Evolutionary conservation across 2,888 invertebrate genomes (phyloP), one percentile per base, ranked within the genome.

Genomic region (Meteorus colon): DNA sequence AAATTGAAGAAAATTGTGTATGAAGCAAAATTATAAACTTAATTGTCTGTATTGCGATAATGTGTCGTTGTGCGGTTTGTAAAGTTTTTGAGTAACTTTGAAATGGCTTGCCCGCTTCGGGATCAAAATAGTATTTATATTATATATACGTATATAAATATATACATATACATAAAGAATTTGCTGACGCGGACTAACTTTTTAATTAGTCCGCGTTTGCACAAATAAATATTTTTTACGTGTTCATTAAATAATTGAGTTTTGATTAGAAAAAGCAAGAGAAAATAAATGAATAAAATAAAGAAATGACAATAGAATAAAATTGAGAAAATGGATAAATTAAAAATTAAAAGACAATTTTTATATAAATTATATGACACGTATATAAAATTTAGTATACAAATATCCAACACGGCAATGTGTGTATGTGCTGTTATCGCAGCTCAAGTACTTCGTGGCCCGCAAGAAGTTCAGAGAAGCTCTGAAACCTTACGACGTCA

Each of bases 401-500:
- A 76, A 68, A 81, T 77, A 77, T 77, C 78, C 78, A 79, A 74
- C 77, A 75, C 81, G 80, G 78, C 78, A 73, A 59, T 63, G 73
- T 72, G 60, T 65, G 73, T 55, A 55, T 80, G 78, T 84, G 81
- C 83, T 81, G 80, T 81, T 80, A 80, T 82, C 82, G 78, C 82
- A 93, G 94, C 93, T 97, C 90, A 95, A 95, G 92, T 96, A 96
- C 92, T 95, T 96, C 92, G 95, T 96, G 90, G 95, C 96, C 89
- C 93, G 96, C 91, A 93, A 94, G 91, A 96, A 96, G 92, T 97
- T 97, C 93, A 95, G 95, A 91, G 96, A 96, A 92, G 96, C 96
- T 87, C 92, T 96, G 90, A 95, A 96, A 91, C 97, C 97, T 82
- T 97, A 97, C 91, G 97, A 97, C 92, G 96, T 97, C 89, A 97